A percentile compares a stretch with the other conserved stretches of the same genome.
These are phyloP conservation scores for Lichenostomus cassidix DNA, from an alignment of 2,113 vertebrate genomes.

Conservation along the genomic window DNA sequence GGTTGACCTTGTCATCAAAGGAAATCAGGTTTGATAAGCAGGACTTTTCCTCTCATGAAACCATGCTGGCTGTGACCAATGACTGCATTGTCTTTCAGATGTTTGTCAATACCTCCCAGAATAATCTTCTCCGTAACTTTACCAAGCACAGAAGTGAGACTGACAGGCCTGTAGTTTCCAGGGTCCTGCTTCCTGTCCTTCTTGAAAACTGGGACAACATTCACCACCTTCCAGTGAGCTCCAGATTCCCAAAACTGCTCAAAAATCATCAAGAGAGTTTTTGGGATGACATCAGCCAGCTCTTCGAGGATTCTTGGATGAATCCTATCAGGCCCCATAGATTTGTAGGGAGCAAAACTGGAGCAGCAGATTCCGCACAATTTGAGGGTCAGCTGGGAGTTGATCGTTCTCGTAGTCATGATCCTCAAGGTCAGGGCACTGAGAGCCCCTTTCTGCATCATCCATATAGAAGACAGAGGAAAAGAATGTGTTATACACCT, in stretches of 20 bases:
- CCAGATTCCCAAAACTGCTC: background rate
- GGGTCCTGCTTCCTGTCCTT: background rate
- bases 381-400: no score
- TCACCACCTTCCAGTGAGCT: background rate
- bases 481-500: background rate
- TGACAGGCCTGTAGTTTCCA: no score
- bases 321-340: background rate
- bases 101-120: no score
- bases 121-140: no score
- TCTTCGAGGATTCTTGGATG: background rate
- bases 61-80: no score
- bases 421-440: background rate
- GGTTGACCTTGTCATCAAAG: background rate
- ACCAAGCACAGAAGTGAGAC: no score
- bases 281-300: background rate
- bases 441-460: background rate
- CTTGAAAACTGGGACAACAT: rapidly evolving
- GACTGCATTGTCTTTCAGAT: no score
- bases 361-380: rapidly evolving
- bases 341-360: background rate
- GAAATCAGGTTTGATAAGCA: background rate
- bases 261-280: background rate
- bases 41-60: no score
- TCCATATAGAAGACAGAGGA: background rate
- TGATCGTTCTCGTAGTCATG: background rate